A percentile compares a stretch with the other conserved stretches of the same genome.
Evolutionary conservation across 2,113 vertebrate species (phyloP).

Genomic region (Corythaeola cristata): DNA sequence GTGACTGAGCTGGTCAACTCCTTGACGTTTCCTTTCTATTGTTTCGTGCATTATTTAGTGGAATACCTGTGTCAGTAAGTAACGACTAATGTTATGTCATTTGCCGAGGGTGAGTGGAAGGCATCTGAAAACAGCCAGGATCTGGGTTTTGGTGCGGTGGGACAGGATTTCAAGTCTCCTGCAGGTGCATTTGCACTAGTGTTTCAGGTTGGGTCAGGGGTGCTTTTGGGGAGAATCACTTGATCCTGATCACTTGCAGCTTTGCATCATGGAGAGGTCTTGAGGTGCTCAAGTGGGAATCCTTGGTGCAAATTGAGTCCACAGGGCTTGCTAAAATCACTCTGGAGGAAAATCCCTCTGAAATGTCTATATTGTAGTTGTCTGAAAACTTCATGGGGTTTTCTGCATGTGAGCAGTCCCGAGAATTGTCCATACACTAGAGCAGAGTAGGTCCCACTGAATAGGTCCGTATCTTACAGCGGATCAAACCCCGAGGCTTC

Average conservation of each 20-base stretch:
- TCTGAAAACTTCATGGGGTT: neutral
- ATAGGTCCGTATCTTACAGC: rapidly evolving
- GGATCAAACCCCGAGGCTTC: neutral
- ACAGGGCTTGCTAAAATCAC: neutral
- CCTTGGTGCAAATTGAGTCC: neutral
- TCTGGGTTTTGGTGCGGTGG: neutral
- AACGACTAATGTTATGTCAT: neutral
- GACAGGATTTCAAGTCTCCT: neutral
- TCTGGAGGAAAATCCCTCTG: neutral
- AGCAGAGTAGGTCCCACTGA: neutral
- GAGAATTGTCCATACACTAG: neutral
- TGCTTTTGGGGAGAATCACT: neutral
- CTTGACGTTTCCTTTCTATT: neutral
- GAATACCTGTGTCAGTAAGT: neutral
- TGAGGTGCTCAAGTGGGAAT: neutral
- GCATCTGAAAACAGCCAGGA: neutral
- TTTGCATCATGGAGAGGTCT: neutral
- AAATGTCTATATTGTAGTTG: neutral
- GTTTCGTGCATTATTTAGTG: neutral
- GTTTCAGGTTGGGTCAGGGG: no score
- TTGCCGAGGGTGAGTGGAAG: neutral
- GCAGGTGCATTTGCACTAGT: neutral
- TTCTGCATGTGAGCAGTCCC: neutral
- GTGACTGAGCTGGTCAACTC: neutral
- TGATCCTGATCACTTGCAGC: neutral